Evolutionary conservation across 1,140 invertebrate species (phyloP), one percentile per base, ranked within the genome.

Genomic region (Scaptomyza graminum): DNA sequence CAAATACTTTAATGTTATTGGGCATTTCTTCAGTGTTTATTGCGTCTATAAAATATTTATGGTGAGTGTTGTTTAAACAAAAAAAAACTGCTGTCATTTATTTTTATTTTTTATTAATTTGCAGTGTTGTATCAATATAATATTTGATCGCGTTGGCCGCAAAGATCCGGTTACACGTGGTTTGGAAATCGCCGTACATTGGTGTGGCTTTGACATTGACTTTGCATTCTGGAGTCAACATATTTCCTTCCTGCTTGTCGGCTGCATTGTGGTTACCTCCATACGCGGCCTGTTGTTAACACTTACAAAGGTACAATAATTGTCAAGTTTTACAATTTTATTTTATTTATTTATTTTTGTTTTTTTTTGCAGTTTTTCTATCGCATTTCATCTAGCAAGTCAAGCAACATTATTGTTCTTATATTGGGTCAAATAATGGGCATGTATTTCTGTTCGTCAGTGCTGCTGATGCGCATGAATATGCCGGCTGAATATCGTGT

Each of bases 31-130:
- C 92, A 99, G 98, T 6, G 92, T 99, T 6, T 99, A 99, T 90
- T 99, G 99, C 92, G 94, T 98, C 49, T 99, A 98, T 97, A 99
- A 99, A 94, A 99, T 99, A 91, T 98, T 99, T 91, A 99, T 99
- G 92, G 90, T 91, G 22, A 59, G 67, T 54, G 18, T 22, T 22
- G 7, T 8, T 46, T 22, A 22, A 22, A 22, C 18, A 2, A 22
- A 11, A 55, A 2, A 11, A 28, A 18, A 18, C n/a, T 16, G 9
- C 0, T 46, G 8, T 2, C 18, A 60, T 28, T 28, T 6, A 0
- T 18, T 31, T 34, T 63, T 52, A 15, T 22, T 28, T 22, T 9
- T 18, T 16, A 8, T 9, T 75, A 62, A 94, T 95, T 74, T 92
- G 97, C 34, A 91, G 90, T 98, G 96, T 61, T 98, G 97, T 51